A percentile compares a stretch with the other conserved stretches of the same genome.
Conservation (phyloP, 1,140 invertebrate genomes). For the Apolygus lucorum region DNA sequence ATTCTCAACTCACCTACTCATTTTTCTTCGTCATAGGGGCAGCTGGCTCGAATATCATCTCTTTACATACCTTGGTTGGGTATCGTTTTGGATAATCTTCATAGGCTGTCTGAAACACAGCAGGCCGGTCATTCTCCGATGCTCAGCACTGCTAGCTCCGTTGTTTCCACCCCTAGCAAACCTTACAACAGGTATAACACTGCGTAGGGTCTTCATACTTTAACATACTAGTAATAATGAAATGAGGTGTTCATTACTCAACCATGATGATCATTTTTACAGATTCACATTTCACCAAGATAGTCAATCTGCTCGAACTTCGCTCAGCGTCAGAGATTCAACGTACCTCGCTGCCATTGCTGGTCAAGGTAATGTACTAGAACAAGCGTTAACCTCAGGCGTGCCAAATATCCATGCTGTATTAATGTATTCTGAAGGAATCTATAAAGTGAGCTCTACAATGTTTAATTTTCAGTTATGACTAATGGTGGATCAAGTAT, state of each 20-base stretch:
- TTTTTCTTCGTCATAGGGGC: too few relatives aligned
- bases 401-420: neutral
- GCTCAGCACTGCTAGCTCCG: constrained; percentile 35
- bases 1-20: too few relatives aligned
- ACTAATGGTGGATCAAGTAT: constrained; percentile 37
- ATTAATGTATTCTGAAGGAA: too few relatives aligned
- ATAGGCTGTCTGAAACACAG: constrained; percentile 44
- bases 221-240: too few relatives aligned
- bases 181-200: constrained; percentile 45
- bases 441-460: too few relatives aligned
- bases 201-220: too few relatives aligned
- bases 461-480: constrained; percentile 35
- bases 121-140: constrained; percentile 19
- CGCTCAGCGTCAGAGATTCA: constrained; percentile 56
- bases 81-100: constrained; percentile 73
- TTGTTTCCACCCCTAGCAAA: constrained; percentile 37
- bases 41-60: constrained; percentile 75
- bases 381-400: constrained; percentile 5
- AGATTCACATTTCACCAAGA: constrained; percentile 32
- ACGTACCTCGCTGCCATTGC: constrained; percentile 69
- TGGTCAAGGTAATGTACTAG: constrained; percentile 49
- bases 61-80: constrained; percentile 85
- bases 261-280: neutral
- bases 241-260: neutral
- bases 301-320: constrained; percentile 40